Base-by-base conservation (phyloP, 2,113 vertebrate species). In the Xiphophorus hellerii region DNA sequence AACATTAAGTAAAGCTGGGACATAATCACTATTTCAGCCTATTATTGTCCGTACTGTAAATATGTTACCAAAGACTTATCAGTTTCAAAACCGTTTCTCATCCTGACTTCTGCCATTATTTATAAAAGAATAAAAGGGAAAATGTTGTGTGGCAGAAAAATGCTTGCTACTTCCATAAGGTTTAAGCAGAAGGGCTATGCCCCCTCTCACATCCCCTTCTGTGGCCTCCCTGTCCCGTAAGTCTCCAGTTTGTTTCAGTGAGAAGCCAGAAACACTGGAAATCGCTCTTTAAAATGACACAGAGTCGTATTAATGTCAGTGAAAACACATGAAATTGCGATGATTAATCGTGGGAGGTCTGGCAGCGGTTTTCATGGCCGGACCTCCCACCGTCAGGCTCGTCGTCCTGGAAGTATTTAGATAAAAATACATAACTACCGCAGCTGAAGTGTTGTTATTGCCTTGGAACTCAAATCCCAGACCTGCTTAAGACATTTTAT, bases 381-480 rank as follows among this genome's bases (percentile, higher is more conserved):
- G 62, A 39, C 27, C n/a, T 20, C 22, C 70, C 62, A 64, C 58
- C 75, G 67, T 51, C 62, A 29, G 5, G 30, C 37, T 22, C 10
- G 66, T 51, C 31, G 20, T 60, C 63, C 33, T 22, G 20, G 66
- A n/a, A 39, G 65, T 44, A 51, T 69, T 69, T 11, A 25, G 66
- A 68, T 37, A 48, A 28, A 27, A 61, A 48, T 39, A 13, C 63
- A 15, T 27, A 71, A 69, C 30, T 25, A 11, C 10, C 3, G 29
- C 0, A 51, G 39, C 71, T 64, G 51, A 65, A 74, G 48, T 51
- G 44, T 25, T 58, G 79, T 77, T 30, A 73, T 17, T 74, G 58
- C 30, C 29, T 61, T 67, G 31, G 39, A 82, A 37, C 33, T n/a
- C 33, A 65, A 80, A 33, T 72, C 27, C 60, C 67, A 74, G 72